phyloP scores from a whole-genome alignment of 1,140 invertebrate genomes.

The Leptoteleia sp. region DNA sequence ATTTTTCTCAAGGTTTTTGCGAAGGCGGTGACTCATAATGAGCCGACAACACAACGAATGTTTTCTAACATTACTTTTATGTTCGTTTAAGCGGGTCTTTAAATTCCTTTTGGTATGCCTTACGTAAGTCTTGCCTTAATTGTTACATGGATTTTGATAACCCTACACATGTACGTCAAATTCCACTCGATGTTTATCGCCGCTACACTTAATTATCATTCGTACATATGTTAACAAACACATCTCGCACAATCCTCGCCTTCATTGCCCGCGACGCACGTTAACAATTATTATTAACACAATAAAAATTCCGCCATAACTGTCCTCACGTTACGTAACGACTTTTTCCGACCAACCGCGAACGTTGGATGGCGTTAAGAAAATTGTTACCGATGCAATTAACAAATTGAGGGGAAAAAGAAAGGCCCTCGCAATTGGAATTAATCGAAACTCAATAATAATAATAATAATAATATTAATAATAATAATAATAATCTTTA shows the following conservation, averaged over 20 bases:
- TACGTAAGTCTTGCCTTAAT: conserved; percentile 33
- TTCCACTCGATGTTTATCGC: conserved; percentile 14
- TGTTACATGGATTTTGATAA: conserved; percentile 42
- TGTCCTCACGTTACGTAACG: no score
- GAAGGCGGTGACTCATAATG: conserved; percentile 19
- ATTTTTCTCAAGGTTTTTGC: conserved; percentile 23
- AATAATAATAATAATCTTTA: no score
- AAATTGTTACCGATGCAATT: no score
- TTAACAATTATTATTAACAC: conserved; percentile 5
- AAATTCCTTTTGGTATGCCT: conserved; percentile 38
- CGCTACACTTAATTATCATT: conserved; percentile 15
- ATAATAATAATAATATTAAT: no score
- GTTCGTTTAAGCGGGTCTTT: conserved; percentile 34
- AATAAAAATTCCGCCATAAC: conserved; percentile 2
- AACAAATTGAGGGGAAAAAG: no score
- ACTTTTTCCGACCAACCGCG: no score
- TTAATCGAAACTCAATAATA: no score
- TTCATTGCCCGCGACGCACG: not conserved
- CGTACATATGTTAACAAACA: conserved; percentile 11
- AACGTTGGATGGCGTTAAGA: no score
- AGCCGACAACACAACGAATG: conserved; percentile 24
- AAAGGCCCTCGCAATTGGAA: no score
- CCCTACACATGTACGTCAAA: conserved; percentile 13
- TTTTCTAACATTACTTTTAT: conserved; percentile 45
- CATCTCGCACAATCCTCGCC: not conserved